phyloP scores from a whole-genome alignment of 2,113 vertebrate genomes.

The Syngnathus scovelli region DNA sequence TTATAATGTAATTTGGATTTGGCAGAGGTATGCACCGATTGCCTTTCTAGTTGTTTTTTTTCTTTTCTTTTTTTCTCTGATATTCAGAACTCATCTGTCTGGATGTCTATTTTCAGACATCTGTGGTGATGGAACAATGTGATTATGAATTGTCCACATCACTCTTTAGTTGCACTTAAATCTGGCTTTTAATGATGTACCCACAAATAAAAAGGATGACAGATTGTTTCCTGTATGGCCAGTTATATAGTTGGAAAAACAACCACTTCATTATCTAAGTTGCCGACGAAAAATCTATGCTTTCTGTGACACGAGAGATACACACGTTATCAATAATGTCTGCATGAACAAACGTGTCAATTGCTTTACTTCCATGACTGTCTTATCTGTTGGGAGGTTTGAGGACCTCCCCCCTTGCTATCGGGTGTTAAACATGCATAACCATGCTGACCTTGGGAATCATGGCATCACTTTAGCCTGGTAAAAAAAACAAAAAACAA shows the following conservation, averaged over 20 bases:
- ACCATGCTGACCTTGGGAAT: conserved; percentile 28
- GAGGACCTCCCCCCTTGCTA: conserved; percentile 18
- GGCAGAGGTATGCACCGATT: background rate
- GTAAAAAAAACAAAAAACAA: conserved; percentile 6
- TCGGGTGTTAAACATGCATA: conserved; percentile 23
- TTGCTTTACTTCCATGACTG: conserved; percentile 2
- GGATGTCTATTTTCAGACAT: background rate
- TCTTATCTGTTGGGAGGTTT: conserved; percentile 27
- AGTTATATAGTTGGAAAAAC: background rate
- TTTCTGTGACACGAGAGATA: background rate
- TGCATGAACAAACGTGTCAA: conserved; percentile 7
- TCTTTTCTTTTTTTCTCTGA: background rate
- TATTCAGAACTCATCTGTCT: background rate
- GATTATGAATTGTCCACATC: background rate
- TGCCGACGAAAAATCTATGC: background rate
- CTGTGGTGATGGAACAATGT: background rate
- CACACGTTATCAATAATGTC: background rate
- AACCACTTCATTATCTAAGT: background rate
- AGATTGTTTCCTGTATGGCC: background rate
- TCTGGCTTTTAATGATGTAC: background rate
- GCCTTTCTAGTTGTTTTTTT: background rate
- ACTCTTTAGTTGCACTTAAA: background rate
- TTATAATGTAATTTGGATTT: background rate
- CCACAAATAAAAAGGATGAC: background rate
- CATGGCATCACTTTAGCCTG: conserved; percentile 26